A percentile compares a stretch with the other conserved stretches of the same genome.
Evolutionary conservation across 2,797 vertebrate species (phyloP).

Genomic region (Cirrhinus mrigala): DNA sequence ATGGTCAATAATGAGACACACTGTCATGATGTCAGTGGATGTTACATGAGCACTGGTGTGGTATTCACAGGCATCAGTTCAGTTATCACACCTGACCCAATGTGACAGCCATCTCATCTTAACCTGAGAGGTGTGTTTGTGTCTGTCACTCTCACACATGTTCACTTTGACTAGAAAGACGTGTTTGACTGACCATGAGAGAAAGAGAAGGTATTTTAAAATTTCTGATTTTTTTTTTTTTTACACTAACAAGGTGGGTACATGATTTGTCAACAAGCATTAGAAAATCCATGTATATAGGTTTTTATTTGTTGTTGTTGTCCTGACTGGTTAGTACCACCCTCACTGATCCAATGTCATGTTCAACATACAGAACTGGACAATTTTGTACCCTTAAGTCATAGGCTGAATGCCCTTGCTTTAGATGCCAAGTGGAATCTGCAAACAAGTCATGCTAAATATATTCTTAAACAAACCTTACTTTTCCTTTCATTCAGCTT

Average conservation of each 20-base stretch:
- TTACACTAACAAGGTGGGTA: no score
- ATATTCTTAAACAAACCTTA: background rate
- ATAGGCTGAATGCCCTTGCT: background rate
- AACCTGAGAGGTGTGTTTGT: conserved; percentile 24
- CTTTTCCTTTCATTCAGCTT: background rate
- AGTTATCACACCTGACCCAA: conserved; percentile 67
- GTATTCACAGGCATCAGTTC: conserved; percentile 75
- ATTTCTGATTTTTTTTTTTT: no score
- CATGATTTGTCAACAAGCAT: background rate
- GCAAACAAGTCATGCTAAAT: background rate
- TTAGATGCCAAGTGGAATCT: background rate
- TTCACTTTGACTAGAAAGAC: conserved; percentile 7
- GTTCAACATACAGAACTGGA: background rate
- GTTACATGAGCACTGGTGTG: conserved; percentile 61
- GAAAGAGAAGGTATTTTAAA: no score
- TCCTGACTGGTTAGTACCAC: background rate
- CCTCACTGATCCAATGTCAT: background rate
- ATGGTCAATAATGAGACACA: conserved; percentile 18
- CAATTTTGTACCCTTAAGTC: background rate
- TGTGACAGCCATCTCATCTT: conserved; percentile 27
- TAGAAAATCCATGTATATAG: background rate
- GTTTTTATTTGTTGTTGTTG: background rate
- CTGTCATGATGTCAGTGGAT: conserved; percentile 47
- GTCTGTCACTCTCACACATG: background rate
- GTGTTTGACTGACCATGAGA: no score